Evolutionary conservation across 2,113 vertebrate species (phyloP).

Genomic region (Cyprinodon variegatus): DNA sequence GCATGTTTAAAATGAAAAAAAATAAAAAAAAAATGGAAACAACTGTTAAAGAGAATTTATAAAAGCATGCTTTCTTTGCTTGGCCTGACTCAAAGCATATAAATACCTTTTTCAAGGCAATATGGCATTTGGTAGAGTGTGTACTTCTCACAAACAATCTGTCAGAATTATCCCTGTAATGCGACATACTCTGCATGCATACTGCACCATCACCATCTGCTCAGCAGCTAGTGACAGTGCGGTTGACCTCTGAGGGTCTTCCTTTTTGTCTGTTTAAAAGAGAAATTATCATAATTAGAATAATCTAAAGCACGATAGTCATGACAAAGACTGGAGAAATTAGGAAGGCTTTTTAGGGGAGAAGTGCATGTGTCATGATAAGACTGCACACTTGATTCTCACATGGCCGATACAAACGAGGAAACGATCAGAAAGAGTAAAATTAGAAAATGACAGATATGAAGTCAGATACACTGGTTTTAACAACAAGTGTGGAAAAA

Average conservation of each 20-base stretch:
- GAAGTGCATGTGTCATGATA: not conserved
- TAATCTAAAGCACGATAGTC: slow-evolving; percentile 10
- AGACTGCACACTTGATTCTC: not conserved
- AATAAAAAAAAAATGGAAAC: too few relatives aligned
- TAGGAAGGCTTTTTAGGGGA: not conserved
- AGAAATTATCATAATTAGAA: slow-evolving; percentile 9
- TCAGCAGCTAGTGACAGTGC: not conserved
- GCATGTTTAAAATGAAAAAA: too few relatives aligned
- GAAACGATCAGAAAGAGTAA: not conserved
- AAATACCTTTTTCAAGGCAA: not conserved
- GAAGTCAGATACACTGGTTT: not conserved
- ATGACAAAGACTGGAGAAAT: not conserved
- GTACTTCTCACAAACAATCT: not conserved
- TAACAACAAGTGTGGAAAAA: too few relatives aligned
- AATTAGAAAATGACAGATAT: not conserved
- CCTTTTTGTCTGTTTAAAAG: slow-evolving; percentile 7
- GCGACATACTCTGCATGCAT: not conserved
- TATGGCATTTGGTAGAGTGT: not conserved
- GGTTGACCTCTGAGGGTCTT: not conserved
- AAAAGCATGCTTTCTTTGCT: too few relatives aligned
- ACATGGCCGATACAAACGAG: not conserved
- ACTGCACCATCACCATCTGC: not conserved
- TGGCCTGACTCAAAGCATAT: not conserved
- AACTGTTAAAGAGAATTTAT: too few relatives aligned
- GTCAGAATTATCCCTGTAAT: not conserved